A percentile compares a stretch with the other conserved stretches of the same genome.
Conservation (phyloP, 92 coral and sea anemone genomes). For the Phenganax stokvisi region DNA sequence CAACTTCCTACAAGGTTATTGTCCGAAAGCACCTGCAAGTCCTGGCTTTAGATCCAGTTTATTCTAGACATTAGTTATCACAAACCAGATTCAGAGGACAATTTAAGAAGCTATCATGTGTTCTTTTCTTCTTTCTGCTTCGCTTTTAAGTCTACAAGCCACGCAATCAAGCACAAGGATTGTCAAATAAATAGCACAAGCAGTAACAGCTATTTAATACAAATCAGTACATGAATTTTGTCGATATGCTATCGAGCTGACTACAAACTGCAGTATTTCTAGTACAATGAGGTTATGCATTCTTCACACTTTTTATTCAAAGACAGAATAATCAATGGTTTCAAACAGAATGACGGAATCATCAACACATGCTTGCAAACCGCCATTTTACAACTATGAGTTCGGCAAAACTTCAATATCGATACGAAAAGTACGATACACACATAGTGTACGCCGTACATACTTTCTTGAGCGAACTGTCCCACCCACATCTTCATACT, state of each 20-base stretch:
- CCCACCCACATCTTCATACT: neutral
- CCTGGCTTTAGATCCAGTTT: too few species aligned
- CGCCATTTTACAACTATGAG: neutral
- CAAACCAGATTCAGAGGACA: too few species aligned
- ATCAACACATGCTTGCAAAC: constrained; percentile 6
- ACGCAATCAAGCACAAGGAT: too few species aligned
- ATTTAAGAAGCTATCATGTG: too few species aligned
- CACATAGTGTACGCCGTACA: neutral
- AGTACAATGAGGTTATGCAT: neutral
- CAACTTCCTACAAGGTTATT: too few species aligned
- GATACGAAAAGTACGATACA: neutral
- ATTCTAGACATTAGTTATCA: too few species aligned
- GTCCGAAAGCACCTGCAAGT: too few species aligned
- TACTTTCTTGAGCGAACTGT: neutral
- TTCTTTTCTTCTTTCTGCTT: too few species aligned
- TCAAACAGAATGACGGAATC: neutral
- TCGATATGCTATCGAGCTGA: neutral
- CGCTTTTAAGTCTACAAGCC: too few species aligned
- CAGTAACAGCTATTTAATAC: too few species aligned
- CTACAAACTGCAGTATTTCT: neutral
- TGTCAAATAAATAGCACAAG: too few species aligned
- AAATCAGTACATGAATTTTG: too few species aligned
- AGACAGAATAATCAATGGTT: neutral
- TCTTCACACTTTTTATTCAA: neutral
- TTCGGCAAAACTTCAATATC: neutral